Evolutionary conservation across 2,888 invertebrate species (phyloP), one percentile per base, ranked within the genome.

Genomic region (Stegophylla sp.): DNA sequence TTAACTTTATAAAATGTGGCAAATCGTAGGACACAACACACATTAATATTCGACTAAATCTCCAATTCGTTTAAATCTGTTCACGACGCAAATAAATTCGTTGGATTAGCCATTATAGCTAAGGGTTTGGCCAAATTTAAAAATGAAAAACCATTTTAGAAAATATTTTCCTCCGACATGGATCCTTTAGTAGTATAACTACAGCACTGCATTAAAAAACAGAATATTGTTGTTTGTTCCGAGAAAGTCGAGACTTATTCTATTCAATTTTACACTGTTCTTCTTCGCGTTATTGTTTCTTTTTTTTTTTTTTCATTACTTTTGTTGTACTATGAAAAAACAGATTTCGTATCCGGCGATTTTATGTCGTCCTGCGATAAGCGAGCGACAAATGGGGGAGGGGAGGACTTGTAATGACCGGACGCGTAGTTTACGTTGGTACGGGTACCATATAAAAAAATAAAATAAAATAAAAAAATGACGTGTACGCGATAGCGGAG

Each of bases 391-490:
- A n/a, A n/a, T n/a, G n/a, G n/a, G n/a, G n/a, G n/a, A n/a, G n/a
- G n/a, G n/a, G 9, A 20, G 20, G 23, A 23, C 15, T 2, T 7
- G 43, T 23, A 4, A 45, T 9, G 26, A 3, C 15, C 23, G 23
- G 17, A 43, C 23, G 15, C 12, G 1, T 45, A 45, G 2, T 45
- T 4, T 13, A 23, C 12, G 20, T 20, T 20, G 1, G 56, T 1
- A 56, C 10, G 23, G 1, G 56, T 20, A 12, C 12, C 23, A 48
- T 20, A 7, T 4, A 56, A 53, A 56, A 45, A n/a, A n/a, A n/a
- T n/a, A 17, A 48, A 51, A 34, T 20, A 17, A 41, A 71, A 71
- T 26, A 59, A 73, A 59, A 73, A 61, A 4, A 9, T 26, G 51
- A 43, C 28, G 20, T 43, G n/a, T n/a, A n/a, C 43, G 23, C 26